Base-by-base conservation (phyloP, 2,797 vertebrate species). In the Acridotheres tristis region DNA sequence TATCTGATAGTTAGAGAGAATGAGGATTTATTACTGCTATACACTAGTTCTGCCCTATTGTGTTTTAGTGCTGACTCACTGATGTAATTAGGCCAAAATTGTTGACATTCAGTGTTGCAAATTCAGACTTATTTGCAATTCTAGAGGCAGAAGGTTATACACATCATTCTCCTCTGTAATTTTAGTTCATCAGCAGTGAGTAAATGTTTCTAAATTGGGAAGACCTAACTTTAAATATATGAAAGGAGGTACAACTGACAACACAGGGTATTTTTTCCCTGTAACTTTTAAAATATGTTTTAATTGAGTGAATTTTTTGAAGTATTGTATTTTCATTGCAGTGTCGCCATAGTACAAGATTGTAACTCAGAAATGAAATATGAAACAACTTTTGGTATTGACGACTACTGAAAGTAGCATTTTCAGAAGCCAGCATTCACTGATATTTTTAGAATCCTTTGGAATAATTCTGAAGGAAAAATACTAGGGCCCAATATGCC, bases 61-160 rank as follows among this genome's bases (percentile, higher is more conserved):
- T 88, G 54, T 53, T 88, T 90, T 84, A 59, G 11, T 81, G 62
- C 65, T 94, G 74, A 85, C 57, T 95, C 80, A 80, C 42, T 42
- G 42, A 73, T 87, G 25, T 77, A 91, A 94, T 88, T 93, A 81
- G 59, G 32, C 67, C 71, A 85, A 86, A 90, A 82, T 17, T 79
- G 36, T 88, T 94, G 67, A 48, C 67, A 59, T 72, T 90, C 16
- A 22, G 0, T 58, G n/a, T 55, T 93, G 71, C 72, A 74, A 66
- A 89, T 82, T 87, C 27, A 81, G 71, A 69, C 29, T 89, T 82
- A 76, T 15, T 87, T 93, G 34, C 85, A 75, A 42, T 78, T 84
- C 71, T 81, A 75, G 34, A 79, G 21, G 9, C 32, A 51, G 66
- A 75, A 81, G 14, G n/a, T 58, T 69, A 54, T 75, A 32, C 12